Conservation (phyloP, 2,113 vertebrate genomes). For the Ctenomys sociabilis region DNA sequence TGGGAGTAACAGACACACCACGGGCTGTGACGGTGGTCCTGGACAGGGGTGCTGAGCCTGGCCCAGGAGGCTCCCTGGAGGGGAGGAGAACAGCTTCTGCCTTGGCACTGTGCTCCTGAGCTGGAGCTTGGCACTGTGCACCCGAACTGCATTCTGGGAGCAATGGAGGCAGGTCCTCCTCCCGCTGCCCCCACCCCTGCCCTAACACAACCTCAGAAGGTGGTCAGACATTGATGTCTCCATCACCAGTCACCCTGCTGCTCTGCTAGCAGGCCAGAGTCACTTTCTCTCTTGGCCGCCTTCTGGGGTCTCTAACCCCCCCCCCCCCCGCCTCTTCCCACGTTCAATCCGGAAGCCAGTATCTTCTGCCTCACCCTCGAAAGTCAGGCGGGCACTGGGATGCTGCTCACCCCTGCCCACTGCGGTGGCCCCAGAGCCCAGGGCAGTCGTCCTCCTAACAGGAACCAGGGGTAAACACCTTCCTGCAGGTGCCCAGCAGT, state of each 20-base stretch:
- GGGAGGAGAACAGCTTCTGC: neutral
- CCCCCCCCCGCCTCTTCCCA: neutral
- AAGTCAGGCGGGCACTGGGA: no score
- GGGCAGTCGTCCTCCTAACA: no score
- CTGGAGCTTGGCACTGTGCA: no score
- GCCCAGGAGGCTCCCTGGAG: neutral
- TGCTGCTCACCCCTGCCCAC: neutral
- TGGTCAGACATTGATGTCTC: neutral
- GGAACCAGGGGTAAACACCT: neutral
- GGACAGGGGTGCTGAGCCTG: fast-evolving
- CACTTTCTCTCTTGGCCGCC: no score
- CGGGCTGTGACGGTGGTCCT: neutral
- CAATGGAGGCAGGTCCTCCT: neutral
- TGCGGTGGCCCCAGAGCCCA: no score
- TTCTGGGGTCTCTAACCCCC: neutral
- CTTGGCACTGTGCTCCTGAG: neutral
- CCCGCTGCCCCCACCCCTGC: neutral
- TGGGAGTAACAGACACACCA: neutral
- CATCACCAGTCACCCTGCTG: no score
- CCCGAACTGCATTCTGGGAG: neutral
- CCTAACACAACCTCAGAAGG: neutral
- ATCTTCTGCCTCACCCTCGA: neutral
- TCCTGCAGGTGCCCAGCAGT: neutral
- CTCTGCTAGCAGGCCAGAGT: no score
- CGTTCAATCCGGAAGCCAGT: no score